Evolutionary conservation across 2,888 invertebrate species (phyloP).

Genomic region (Netelia melanura): DNA sequence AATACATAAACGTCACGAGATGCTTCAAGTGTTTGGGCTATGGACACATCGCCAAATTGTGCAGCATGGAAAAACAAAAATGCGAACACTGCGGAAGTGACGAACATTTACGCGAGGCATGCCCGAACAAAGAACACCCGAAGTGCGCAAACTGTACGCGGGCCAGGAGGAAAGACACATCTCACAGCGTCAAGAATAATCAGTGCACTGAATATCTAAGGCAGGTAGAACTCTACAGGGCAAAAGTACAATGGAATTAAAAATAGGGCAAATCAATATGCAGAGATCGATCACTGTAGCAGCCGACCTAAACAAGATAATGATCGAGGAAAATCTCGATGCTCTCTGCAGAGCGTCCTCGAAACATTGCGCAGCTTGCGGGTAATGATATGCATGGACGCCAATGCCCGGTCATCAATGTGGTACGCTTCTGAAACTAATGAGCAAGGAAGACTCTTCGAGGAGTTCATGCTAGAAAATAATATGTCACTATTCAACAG

Average conservation of each 20-base stretch:
- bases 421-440: too few relatives aligned
- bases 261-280: conserved; percentile 23
- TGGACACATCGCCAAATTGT: too few relatives aligned
- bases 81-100: too few relatives aligned
- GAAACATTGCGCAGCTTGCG: too few relatives aligned
- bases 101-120: background rate
- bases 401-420: too few relatives aligned
- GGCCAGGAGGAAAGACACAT: background rate
- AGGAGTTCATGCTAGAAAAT: conserved; percentile 39
- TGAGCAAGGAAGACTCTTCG: background rate
- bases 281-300: background rate
- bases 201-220: conserved; percentile 16
- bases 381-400: too few relatives aligned
- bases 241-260: background rate
- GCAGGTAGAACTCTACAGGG: background rate
- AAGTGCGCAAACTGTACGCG: background rate
- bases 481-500: conserved; percentile 12
- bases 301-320: background rate
- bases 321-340: too few relatives aligned
- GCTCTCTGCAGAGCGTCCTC: too few relatives aligned
- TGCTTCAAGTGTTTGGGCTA: conserved; percentile 37
- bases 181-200: conserved; percentile 2
- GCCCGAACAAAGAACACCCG: background rate
- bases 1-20: conserved; percentile 4
- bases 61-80: too few relatives aligned